Evolutionary conservation across 2,113 vertebrate species (phyloP), one percentile per base, ranked within the genome.

Genomic region (Pitta sordida): DNA sequence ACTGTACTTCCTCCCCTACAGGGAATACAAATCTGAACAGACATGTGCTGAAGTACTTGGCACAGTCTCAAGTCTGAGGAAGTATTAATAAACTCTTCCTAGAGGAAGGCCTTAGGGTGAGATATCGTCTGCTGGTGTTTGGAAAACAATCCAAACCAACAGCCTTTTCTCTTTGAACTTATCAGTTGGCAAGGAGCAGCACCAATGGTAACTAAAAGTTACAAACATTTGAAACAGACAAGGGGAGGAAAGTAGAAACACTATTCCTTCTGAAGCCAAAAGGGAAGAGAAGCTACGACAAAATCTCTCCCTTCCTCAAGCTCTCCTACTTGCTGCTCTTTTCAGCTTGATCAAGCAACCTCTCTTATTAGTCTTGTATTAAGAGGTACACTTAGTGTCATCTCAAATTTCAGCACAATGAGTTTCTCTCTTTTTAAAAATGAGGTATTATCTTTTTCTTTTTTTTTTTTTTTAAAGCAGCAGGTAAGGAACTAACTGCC

Each of bases 161-260:
- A 43, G 81, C 13, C 46, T 73, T 58, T 87, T 85, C 70, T 65
- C 67, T 85, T 43, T 81, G 58, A 55, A 58, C 53, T 90, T 93
- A 95, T 95, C 84, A 95, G 67, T 3, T 84, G 91, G 94, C 94
- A 92, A 73, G 80, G 67, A 89, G 8, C 32, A 74, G 43, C 78
- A 55, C 0, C 2, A 92, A 21, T 56, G 73, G 65, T 58, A 95
- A 93, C 69, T 68, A 83, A 55, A 93, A 84, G 91, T 82, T 93
- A 94, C 80, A 71, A 7, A 10, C 7, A 71, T 49, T 84, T 89
- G 64, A 64, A 93, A 84, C 78, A 79, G 19, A 91, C 88, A 53
- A 1, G 2, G 22, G 37, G 29, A 91, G 43, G 36, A 56, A 71
- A 75, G 55, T 2, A 79, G 59, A 37, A 78, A 41, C 2, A 70